Evolutionary conservation across 92 coral and sea anemone species (phyloP).

Genomic region (Paragorgia papillata): DNA sequence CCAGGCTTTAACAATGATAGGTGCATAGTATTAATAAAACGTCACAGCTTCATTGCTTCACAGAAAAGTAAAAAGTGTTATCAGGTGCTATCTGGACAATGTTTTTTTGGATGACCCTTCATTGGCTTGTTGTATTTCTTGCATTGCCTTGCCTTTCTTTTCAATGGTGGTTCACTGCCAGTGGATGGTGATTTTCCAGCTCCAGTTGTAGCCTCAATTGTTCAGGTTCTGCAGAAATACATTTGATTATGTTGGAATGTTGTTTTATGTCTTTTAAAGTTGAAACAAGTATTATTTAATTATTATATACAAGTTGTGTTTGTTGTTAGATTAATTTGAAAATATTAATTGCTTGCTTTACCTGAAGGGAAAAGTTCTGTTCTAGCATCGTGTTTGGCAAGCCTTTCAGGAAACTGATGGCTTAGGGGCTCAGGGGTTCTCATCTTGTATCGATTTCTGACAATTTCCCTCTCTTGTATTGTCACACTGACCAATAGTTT

Average conservation of each 20-base stretch:
- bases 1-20: too few species aligned
- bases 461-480: conserved; percentile 25
- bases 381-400: conserved; percentile 35
- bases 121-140: conserved; percentile 39
- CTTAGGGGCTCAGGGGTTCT: conserved; percentile 48
- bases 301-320: too few species aligned
- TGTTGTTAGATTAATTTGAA: conserved; percentile 1
- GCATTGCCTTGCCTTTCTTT: conserved; percentile 27
- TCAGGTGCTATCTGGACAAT: too few species aligned
- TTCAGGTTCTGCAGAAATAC: conserved; percentile 32
- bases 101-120: conserved; percentile 1
- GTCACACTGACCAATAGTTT: conserved; percentile 26
- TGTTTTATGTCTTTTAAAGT: too few species aligned
- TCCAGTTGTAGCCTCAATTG: conserved; percentile 28
- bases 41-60: too few species aligned
- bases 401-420: conserved; percentile 38
- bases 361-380: conserved; percentile 51
- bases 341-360: conserved; percentile 5
- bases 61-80: too few species aligned
- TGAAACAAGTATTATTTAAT: too few species aligned
- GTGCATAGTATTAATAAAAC: too few species aligned
- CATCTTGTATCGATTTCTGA: conserved; percentile 35
- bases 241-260: too few species aligned
- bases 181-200: conserved; percentile 12
- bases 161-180: conserved; percentile 17